Conservation (phyloP, 2,888 invertebrate genomes). For the Antheraea assamensis region DNA sequence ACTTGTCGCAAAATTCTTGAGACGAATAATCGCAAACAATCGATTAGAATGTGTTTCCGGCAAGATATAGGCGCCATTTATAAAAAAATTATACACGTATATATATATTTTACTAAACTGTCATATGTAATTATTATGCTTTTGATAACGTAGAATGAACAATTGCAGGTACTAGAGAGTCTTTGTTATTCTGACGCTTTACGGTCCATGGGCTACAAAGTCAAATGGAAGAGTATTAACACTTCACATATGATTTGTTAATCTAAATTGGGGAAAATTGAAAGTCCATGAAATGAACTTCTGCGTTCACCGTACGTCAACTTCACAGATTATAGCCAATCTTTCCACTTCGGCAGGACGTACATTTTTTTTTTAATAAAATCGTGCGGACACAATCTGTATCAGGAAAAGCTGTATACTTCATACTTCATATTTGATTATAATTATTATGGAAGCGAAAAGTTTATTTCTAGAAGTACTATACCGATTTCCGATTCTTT, state of each 20-base stretch:
- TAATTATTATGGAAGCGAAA: no score
- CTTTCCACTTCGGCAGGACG: no score
- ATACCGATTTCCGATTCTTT: no score
- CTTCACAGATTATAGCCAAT: no score
- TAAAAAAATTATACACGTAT: neutral
- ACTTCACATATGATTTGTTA: no score
- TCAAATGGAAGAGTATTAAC: neutral
- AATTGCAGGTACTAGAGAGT: neutral
- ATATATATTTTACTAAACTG: no score
- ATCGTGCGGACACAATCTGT: neutral
- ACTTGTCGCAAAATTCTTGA: neutral
- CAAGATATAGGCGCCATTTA: constrained; percentile 3
- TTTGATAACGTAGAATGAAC: neutral
- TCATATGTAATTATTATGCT: neutral
- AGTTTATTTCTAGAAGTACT: no score
- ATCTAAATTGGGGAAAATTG: no score
- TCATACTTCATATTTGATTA: no score
- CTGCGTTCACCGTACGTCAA: no score
- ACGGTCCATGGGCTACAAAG: neutral
- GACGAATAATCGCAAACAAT: neutral
- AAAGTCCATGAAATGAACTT: no score
- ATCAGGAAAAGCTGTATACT: neutral
- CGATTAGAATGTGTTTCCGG: neutral
- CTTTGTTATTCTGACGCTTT: neutral
- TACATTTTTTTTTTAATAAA: neutral